phyloP scores from a whole-genome alignment of 2,113 vertebrate genomes.

The Barbus barbus region DNA sequence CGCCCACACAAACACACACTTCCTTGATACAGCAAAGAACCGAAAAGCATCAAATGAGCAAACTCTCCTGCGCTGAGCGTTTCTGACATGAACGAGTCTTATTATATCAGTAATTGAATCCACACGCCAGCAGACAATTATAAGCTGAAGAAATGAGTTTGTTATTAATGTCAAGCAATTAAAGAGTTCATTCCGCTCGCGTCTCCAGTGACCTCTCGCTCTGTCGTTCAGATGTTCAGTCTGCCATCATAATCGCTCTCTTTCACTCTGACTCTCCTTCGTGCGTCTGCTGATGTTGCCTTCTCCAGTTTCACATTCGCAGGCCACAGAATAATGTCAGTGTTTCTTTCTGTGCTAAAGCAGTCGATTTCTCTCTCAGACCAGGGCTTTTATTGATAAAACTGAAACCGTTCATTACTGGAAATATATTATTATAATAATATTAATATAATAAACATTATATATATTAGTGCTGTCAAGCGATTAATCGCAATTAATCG shows the following conservation, averaged over 20 bases:
- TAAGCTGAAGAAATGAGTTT: neutral
- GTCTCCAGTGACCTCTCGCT: neutral
- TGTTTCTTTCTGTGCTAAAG: neutral
- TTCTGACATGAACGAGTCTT: neutral
- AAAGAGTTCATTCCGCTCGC: neutral
- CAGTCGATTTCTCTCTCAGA: too few relatives aligned
- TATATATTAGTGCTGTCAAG: too few relatives aligned
- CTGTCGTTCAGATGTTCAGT: neutral
- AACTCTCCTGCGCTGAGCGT: neutral
- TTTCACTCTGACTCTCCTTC: neutral
- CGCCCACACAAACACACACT: neutral
- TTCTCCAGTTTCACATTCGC: neutral
- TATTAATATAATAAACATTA: too few relatives aligned
- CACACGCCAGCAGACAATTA: slow-evolving; percentile 18
- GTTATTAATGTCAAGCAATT: slow-evolving; percentile 21
- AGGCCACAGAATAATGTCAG: neutral
- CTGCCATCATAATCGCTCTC: neutral
- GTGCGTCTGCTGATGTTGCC: neutral
- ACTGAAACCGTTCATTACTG: too few relatives aligned
- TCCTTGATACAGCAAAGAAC: neutral
- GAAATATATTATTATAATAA: too few relatives aligned
- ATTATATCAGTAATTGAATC: slow-evolving; percentile 1
- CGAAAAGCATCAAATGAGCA: neutral
- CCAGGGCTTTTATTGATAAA: too few relatives aligned
- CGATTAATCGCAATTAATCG: too few relatives aligned